These are phyloP conservation scores for Dicyrtoma fusca DNA, from an alignment of 2,888 invertebrate species.

Conservation along the genomic window DNA sequence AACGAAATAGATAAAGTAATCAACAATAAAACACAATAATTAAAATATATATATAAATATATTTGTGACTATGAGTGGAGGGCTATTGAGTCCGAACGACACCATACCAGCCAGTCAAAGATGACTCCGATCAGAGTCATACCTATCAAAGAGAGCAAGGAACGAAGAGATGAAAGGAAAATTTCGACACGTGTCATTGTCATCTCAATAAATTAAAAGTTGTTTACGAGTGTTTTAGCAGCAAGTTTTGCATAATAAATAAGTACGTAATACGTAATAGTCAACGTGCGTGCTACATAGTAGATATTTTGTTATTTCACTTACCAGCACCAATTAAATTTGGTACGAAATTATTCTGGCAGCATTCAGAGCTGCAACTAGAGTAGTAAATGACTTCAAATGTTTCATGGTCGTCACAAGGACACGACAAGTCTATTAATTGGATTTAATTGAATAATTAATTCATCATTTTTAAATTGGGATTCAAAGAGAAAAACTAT, in stretches of 20 bases:
- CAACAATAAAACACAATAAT: background rate
- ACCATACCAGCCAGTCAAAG: conserved; percentile 23
- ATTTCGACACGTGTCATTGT: too few species aligned
- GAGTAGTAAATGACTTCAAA: conserved; percentile 18
- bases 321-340: conserved; percentile 29
- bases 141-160: background rate
- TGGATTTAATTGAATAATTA: too few species aligned
- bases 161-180: too few species aligned
- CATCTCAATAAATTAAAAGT: too few species aligned
- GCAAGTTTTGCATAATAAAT: too few species aligned
- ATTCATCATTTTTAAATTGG: too few species aligned
- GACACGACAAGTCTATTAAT: conserved; percentile 4
- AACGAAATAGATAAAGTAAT: background rate
- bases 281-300: too few species aligned
- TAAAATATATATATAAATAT: conserved; percentile 17
- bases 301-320: background rate
- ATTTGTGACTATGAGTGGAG: background rate
- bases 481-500: too few species aligned
- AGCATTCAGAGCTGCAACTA: conserved; percentile 7
- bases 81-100: background rate
- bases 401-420: background rate
- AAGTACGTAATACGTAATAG: too few species aligned
- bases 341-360: conserved; percentile 25
- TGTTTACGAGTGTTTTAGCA: too few species aligned
- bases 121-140: conserved; percentile 13